Base-by-base conservation (phyloP, 2,113 vertebrate genomes). In the Spea multiplicata region DNA sequence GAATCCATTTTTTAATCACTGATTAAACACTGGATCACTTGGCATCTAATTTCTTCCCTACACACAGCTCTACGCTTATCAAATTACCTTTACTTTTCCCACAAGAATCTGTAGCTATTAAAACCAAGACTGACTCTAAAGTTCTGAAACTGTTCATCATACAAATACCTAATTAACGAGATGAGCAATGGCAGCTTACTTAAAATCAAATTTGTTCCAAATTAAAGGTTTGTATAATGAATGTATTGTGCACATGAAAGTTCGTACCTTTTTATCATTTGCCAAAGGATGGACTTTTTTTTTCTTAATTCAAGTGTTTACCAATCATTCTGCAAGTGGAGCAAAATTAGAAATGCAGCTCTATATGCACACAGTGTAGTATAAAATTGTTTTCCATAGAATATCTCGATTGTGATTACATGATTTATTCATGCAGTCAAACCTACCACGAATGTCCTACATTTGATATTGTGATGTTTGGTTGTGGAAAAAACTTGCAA, bases 81-180 rank as follows among this genome's bases (percentile, higher is more conserved):
- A 65, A 75, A 75, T 75, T 48, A 75, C 47, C 46, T 66, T 66
- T 66, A 17, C 57, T 50, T 75, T 44, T 75, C 73, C 73, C 53
- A 65, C 9, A 75, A 75, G 46, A 75, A 30, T 75, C 61, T 44
- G 57, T 10, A 73, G 47, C 61, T 52, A 44, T 52, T 52, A 75
- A 49, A 64, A 74, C 45, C 9, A 44, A 67, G 57, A 16, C n/a
- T 48, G 12, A 9, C 72, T 74, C 45, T 75, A n/a, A 74, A 30
- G 14, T 65, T 65, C 9, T 74, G 17, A 49, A 65, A 74, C 45
- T 74, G 46, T 30, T 64, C 59, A 65, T 65, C 46, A 65, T 65
- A 50, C 8, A 74, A 50, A 65, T 65, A 16, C 16, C n/a, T 74
- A 74, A 74, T 74, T 44, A 74, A 48, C 6, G 16, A 17, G 14